Percentiles rank a stretch among this genome's conserved stretches.
Evolutionary conservation across 2,113 vertebrate genomes (phyloP).

Genomic region (Lamprotornis superbus): DNA sequence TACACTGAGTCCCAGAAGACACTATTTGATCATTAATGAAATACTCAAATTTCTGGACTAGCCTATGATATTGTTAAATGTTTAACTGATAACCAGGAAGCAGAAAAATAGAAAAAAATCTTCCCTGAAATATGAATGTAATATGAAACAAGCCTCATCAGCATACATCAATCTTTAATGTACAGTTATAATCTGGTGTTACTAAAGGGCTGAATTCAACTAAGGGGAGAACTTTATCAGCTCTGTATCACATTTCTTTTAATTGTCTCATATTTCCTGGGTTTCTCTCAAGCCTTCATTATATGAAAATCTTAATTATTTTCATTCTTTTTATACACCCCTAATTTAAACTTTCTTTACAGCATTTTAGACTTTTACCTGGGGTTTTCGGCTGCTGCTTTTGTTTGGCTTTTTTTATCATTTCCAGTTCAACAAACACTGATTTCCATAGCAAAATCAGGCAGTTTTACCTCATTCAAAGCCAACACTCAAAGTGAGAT

Average conservation of each 20-base stretch:
- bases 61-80: not conserved
- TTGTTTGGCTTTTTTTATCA: not conserved
- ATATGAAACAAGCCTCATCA: not conserved
- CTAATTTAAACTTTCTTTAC: not conserved
- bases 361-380: not conserved
- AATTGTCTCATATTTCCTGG: not conserved
- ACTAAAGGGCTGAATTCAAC: not conserved
- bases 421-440: not conserved
- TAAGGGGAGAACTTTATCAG: not conserved
- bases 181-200: not conserved
- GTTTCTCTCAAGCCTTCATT: not conserved
- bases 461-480: not conserved
- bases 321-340: not conserved
- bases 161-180: not conserved
- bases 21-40: not conserved
- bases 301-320: not conserved
- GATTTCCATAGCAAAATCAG: not conserved
- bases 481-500: not conserved
- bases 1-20: not conserved
- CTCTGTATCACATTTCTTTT: not conserved
- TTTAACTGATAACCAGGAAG: not conserved
- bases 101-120: not conserved
- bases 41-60: not conserved
- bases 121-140: not conserved
- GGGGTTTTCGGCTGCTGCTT: not conserved